These are phyloP conservation scores for Oostethus manadensis DNA, from an alignment of 2,113 vertebrate genomes.

Conservation along the genomic window DNA sequence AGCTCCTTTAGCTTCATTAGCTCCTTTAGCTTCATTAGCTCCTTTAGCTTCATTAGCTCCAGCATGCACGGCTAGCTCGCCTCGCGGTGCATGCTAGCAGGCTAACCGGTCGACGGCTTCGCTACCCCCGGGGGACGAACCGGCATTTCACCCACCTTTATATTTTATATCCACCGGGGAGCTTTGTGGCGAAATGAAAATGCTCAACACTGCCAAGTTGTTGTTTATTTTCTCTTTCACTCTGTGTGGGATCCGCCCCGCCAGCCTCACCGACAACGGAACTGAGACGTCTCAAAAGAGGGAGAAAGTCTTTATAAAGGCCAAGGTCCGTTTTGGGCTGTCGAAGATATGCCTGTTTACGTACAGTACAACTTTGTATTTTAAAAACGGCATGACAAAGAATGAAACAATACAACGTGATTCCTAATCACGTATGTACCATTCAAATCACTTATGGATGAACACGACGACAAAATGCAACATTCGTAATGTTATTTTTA, in stretches of 20 bases:
- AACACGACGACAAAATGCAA: fast-evolving
- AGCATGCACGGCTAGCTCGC: conserved; percentile 28
- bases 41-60: conserved; percentile 55
- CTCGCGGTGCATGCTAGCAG: conserved; percentile 42
- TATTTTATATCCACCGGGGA: conserved; percentile 65
- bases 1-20: no score
- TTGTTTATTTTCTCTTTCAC: conserved; percentile 54
- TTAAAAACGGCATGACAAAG: no score
- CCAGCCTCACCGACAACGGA: conserved; percentile 81
- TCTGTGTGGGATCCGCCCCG: conserved; percentile 73
- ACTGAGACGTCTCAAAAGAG: conserved; percentile 68
- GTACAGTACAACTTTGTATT: neutral
- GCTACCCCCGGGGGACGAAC: neutral
- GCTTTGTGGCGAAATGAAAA: conserved; percentile 44
- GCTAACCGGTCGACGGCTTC: conserved; percentile 23
- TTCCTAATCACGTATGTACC: fast-evolving
- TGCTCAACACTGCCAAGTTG: conserved; percentile 44
- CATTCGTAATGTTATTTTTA: conserved; percentile 12
- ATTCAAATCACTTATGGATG: fast-evolving
- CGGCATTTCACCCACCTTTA: conserved; percentile 61
- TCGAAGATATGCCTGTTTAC: conserved; percentile 41
- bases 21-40: no score
- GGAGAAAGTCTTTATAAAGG: conserved; percentile 70
- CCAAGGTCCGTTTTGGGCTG: conserved; percentile 52
- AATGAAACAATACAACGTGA: neutral